Percentiles rank a stretch among this genome's conserved stretches.
Evolutionary conservation across 2,797 vertebrate genomes (phyloP).

Genomic region (Enteromius treurensis): DNA sequence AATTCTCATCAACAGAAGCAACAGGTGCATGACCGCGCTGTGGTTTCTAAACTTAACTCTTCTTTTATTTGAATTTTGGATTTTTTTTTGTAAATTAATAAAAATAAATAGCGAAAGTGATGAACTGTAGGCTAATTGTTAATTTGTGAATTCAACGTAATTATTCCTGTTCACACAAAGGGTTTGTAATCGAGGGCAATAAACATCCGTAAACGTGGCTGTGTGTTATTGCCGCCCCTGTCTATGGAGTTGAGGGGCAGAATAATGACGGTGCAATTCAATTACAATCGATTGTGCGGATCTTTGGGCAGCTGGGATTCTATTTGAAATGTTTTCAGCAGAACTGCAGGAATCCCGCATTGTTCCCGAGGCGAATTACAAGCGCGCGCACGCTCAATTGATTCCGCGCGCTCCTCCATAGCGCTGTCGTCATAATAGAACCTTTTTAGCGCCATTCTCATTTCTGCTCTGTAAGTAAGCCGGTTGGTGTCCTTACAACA

Average conservation of each 20-base stretch:
- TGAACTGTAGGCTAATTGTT: not conserved
- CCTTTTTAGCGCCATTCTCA: conserved; percentile 80
- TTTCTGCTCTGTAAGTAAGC: conserved; percentile 76
- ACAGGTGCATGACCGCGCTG: conserved; percentile 33
- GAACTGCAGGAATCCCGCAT: conserved; percentile 82
- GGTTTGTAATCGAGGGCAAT: not conserved
- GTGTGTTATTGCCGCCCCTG: conserved; percentile 60
- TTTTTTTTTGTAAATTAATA: not conserved
- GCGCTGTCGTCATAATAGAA: conserved; percentile 72
- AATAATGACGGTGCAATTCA: conserved; percentile 70
- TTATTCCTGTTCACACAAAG: not conserved
- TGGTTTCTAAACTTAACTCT: not conserved
- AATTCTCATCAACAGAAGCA: not conserved
- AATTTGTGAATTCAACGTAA: not conserved
- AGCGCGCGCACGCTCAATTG: conserved; percentile 73
- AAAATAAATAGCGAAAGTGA: not conserved
- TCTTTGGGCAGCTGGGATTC: conserved; percentile 74
- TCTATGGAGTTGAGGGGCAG: conserved; percentile 66
- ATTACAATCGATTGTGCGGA: conserved; percentile 73
- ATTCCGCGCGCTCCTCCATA: conserved; percentile 74
- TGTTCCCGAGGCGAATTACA: conserved; percentile 72
- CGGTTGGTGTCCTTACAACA: conserved; percentile 76
- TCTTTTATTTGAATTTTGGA: too few species aligned
- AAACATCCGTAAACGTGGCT: conserved; percentile 55
- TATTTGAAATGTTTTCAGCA: conserved; percentile 80